Evolutionary conservation across 2,888 invertebrate species (phyloP).

Genomic region (Stegana nigrithorax): DNA sequence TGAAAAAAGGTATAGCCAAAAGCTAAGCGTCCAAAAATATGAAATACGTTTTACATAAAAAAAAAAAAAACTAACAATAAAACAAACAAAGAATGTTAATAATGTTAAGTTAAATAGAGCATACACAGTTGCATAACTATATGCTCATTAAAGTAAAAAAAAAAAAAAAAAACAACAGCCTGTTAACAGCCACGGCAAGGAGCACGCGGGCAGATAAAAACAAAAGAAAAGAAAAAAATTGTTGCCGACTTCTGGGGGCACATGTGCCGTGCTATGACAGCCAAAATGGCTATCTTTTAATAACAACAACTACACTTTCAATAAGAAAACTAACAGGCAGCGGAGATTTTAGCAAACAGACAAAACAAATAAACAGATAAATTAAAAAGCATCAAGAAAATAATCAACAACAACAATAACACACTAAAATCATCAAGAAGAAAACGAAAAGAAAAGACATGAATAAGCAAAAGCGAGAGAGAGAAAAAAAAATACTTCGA

Average conservation of each 20-base stretch:
- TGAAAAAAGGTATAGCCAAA: too few relatives aligned
- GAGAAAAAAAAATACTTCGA: slow-evolving; percentile 11
- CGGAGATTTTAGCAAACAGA: neutral
- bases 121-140: too few relatives aligned
- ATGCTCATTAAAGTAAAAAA: too few relatives aligned
- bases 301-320: neutral
- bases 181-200: too few relatives aligned
- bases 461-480: neutral
- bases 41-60: too few relatives aligned
- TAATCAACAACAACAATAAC: neutral
- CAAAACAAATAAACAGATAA: slow-evolving; percentile 5
- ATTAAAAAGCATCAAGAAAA: neutral
- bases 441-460: neutral
- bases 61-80: too few relatives aligned
- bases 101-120: too few relatives aligned
- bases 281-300: neutral
- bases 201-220: too few relatives aligned
- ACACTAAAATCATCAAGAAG: neutral
- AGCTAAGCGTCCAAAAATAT: too few relatives aligned
- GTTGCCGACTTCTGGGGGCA: neutral
- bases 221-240: neutral
- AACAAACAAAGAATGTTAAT: too few relatives aligned
- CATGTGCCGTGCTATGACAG: neutral
- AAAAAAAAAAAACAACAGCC: too few relatives aligned
- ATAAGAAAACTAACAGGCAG: neutral